Base-by-base conservation (phyloP, 2,888 invertebrate genomes). In the Andrena hattorfiana region DNA sequence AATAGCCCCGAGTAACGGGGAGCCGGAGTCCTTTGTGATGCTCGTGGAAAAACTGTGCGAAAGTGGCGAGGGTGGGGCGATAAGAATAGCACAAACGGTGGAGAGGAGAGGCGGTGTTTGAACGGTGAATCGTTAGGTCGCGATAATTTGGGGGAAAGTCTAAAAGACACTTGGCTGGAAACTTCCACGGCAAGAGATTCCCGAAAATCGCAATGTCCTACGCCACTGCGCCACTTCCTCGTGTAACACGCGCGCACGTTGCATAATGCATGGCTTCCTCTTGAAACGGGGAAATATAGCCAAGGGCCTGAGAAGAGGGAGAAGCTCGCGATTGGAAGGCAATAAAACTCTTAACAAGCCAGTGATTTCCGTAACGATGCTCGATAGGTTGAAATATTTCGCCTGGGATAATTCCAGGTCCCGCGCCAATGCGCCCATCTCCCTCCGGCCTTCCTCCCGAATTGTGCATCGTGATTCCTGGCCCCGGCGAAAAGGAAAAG, bases 1-100 rank as follows among this genome's bases (percentile, higher is more conserved):
- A 80, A 80, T 80, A 80, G 70, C 28, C 28, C 4, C 3, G 66
- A 64, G 51, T 51, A 51, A 59, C 64, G 66, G 28, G 54, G 42
- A 26, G 28, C 35, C 35, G 42, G 20, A 62, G 20, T 68, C 60
- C 54, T 77, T 71, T 77, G 66, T 75, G 32, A 62, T 23, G 26
- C 13, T 7, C 23, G 48, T 10, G 42, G 26, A 63, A 56, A 51
- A 20, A 66, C 42, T 56, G 75, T 75, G 79, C 79, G 59, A 80
- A 80, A 73, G 59, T 77, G 7, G 32, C 30, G 56, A 71, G 71
- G 30, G n/a, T 62, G 30, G 10, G 16, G 42, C 10, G 66, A 80
- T 70, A 70, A 71, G 51, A 80, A 77, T 70, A 77, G 70, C 35
- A 35, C 54, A 54, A n/a, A 20, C 3, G 13, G 16, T 0, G 51